Conservation (phyloP, 2,113 vertebrate species). For the Elgaria multicarinata region DNA sequence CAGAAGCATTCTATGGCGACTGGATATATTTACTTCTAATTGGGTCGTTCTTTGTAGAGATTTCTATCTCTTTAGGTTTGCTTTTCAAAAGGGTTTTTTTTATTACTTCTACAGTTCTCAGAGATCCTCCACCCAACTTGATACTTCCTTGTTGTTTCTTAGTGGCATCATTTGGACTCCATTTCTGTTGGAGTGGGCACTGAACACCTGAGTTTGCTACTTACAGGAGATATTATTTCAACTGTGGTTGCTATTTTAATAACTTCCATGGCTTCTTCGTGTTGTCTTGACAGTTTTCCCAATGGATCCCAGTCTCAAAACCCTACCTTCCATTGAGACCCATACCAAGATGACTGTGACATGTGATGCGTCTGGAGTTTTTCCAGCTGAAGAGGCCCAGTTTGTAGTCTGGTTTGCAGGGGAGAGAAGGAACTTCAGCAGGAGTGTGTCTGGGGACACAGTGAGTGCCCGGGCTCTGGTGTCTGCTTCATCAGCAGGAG, state of each 20-base stretch:
- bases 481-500: accelerated
- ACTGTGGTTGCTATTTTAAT: background rate
- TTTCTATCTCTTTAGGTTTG: background rate
- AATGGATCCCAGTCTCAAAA: accelerated
- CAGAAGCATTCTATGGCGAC: background rate
- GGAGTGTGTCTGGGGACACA: accelerated
- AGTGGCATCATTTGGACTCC: background rate
- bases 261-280: background rate
- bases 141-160: background rate
- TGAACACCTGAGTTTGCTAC: background rate
- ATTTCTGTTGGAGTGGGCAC: background rate
- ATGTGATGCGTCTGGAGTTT: slow-evolving; percentile 50
- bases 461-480: background rate
- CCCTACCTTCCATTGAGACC: background rate
- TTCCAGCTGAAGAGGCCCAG: slow-evolving; percentile 48
- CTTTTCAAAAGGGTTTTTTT: background rate
- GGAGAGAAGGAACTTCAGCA: accelerated
- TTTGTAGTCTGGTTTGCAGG: slow-evolving; percentile 35
- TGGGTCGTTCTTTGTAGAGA: background rate
- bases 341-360: accelerated
- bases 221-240: no score
- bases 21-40: no score
- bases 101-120: no score
- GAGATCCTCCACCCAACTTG: background rate
- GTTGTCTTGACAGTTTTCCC: background rate